Evolutionary conservation across 2,797 vertebrate genomes (phyloP).

Genomic region (Eupleurogrammus muticus): DNA sequence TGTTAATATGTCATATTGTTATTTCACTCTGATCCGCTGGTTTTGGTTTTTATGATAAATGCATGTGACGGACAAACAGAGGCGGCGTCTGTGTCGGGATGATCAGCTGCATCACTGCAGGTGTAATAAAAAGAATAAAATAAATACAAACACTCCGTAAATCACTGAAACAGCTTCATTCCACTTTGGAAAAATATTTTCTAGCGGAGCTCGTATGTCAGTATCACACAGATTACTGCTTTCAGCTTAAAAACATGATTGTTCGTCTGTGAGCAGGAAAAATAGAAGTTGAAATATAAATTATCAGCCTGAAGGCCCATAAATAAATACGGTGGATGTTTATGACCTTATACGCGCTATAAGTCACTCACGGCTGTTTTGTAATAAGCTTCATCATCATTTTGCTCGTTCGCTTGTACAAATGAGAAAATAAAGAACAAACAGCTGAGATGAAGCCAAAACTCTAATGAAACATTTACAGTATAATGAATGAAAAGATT

Average conservation of each 20-base stretch:
- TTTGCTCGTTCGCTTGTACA: too few relatives aligned
- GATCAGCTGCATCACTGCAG: constrained; percentile 57
- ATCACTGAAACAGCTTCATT: constrained; percentile 41
- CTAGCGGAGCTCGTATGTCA: not conserved
- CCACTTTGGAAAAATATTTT: constrained; percentile 13
- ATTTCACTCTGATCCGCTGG: constrained; percentile 9
- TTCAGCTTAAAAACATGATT: not conserved
- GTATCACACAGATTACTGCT: constrained; percentile 15
- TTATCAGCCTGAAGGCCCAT: not conserved
- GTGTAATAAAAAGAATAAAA: constrained; percentile 42
- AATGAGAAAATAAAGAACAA: not conserved
- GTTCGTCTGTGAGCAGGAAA: not conserved
- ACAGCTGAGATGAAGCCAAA: too few relatives aligned
- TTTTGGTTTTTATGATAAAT: constrained; percentile 3
- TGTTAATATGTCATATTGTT: not conserved
- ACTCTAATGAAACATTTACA: too few relatives aligned
- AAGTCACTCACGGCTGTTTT: not conserved
- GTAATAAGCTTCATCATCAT: not conserved
- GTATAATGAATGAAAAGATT: not conserved
- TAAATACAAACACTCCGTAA: constrained; percentile 24
- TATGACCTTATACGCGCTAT: not conserved
- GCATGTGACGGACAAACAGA: constrained; percentile 17
- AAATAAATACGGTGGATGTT: not conserved
- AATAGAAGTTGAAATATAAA: too few relatives aligned
- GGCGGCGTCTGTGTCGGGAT: constrained; percentile 6